Base-by-base conservation (phyloP, 1,140 invertebrate species). In the Hylaeus volcanicus region DNA sequence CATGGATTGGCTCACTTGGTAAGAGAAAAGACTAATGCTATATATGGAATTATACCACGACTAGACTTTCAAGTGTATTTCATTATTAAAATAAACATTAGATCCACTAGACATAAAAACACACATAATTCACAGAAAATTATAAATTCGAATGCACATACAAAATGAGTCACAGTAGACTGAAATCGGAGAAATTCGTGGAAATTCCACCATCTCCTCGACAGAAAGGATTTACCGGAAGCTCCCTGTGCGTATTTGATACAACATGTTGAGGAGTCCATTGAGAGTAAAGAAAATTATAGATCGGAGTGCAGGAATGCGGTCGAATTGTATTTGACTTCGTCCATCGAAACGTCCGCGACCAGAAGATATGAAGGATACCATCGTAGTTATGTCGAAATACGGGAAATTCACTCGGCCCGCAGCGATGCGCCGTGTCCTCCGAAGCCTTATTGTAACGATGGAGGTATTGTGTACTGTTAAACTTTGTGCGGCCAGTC, bases 381-480 rank as follows among this genome's bases (percentile, higher is more conserved):
- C 45, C 26, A 12, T 26, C 45, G 45, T 1, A 12, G 2, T 1
- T 9, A 11, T 3, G 58, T n/a, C 39, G 73, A 74, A 55, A 74
- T 61, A 61, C 53, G 56, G 48, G 58, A 26, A 61, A 48, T 65
- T 74, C 15, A 43, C 61, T 55, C 61, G 37, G 37, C 5, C 11
- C 14, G 14, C n/a, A 5, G 73, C 37, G 6, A 55, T 74, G 60
- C 48, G 65, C 26, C 45, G 65, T 14, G 43, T 74, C 60, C 26
- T 51, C 61, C 51, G 64, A 68, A 68, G 77, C 60, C 69, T 79
- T 79, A 73, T 79, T 79, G 77, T 72, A 65, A 72, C 68, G 51
- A 71, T 60, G 68, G 12, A 65, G 56, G 69, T 53, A 72, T 79
- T 79, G 76, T 79, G 76, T 72, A 43, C 77, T 64, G 55, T 79